Conservation (phyloP, 2,797 vertebrate genomes). For the Urocyon cinereoargenteus region DNA sequence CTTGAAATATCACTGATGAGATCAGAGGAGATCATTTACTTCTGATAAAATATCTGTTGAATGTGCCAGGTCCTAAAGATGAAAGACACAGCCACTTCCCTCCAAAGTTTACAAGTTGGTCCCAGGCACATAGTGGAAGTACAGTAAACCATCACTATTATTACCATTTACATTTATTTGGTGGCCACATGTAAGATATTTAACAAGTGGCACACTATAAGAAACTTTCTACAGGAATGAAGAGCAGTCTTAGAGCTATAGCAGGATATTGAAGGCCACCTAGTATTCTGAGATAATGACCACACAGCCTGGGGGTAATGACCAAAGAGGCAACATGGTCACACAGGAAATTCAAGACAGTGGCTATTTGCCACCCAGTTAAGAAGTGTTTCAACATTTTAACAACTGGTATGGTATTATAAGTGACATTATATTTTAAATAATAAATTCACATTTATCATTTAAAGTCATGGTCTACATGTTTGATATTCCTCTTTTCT, state of each 20-base stretch:
- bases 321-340: background rate
- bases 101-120: background rate
- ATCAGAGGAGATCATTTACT: constrained; percentile 27
- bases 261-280: background rate
- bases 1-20: constrained; percentile 26
- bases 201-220: background rate
- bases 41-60: constrained; percentile 20
- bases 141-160: background rate
- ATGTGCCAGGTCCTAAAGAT: background rate
- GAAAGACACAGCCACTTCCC: background rate
- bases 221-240: background rate
- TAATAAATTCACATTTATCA: background rate
- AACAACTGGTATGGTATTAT: background rate
- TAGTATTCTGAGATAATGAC: background rate
- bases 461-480: background rate
- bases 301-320: background rate
- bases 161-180: background rate
- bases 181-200: background rate
- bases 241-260: background rate
- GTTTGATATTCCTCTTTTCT: constrained; percentile 7
- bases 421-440: background rate
- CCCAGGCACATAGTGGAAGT: background rate
- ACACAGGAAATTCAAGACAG: background rate
- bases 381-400: constrained; percentile 21
- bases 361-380: background rate